Evolutionary conservation across 2,888 invertebrate species (phyloP).

Genomic region (Alsophila aescularia): DNA sequence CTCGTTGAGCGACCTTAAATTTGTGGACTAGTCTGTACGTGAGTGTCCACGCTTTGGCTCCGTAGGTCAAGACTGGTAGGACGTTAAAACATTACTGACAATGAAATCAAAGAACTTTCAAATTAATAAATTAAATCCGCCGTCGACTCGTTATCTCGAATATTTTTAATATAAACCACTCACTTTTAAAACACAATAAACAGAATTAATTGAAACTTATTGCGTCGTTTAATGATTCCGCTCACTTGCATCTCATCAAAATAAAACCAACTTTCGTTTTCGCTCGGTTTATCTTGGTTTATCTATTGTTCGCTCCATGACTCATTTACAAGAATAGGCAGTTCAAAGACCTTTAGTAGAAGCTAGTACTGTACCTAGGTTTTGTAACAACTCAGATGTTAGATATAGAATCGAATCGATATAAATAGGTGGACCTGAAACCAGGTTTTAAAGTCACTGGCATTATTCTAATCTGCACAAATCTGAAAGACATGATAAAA

Average conservation of each 20-base stretch:
- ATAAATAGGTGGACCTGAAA: not conserved
- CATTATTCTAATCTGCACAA: too few species aligned
- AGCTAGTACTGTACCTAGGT: not conserved
- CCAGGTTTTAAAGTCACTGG: too few species aligned
- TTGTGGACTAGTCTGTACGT: too few species aligned
- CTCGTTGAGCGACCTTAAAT: too few species aligned
- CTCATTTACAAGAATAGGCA: slow-evolving; percentile 8
- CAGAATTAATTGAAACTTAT: slow-evolving; percentile 29
- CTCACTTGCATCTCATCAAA: slow-evolving; percentile 15
- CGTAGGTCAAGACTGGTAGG: too few species aligned
- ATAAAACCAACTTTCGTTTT: slow-evolving; percentile 25
- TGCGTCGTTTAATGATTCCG: slow-evolving; percentile 7
- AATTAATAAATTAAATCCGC: too few species aligned
- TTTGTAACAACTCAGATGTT: not conserved
- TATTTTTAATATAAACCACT: too few species aligned
- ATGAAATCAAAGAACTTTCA: too few species aligned
- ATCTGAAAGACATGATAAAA: too few species aligned
- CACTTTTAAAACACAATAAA: slow-evolving; percentile 1
- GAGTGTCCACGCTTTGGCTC: too few species aligned
- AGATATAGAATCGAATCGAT: not conserved
- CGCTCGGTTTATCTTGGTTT: slow-evolving; percentile 26
- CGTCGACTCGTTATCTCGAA: too few species aligned
- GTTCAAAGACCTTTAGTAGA: slow-evolving; percentile 3
- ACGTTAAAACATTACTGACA: too few species aligned
- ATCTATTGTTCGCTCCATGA: slow-evolving; percentile 7